Evolutionary conservation across 2,888 invertebrate species (phyloP), one percentile per base, ranked within the genome.

Genomic region (Tiliacea aurago): DNA sequence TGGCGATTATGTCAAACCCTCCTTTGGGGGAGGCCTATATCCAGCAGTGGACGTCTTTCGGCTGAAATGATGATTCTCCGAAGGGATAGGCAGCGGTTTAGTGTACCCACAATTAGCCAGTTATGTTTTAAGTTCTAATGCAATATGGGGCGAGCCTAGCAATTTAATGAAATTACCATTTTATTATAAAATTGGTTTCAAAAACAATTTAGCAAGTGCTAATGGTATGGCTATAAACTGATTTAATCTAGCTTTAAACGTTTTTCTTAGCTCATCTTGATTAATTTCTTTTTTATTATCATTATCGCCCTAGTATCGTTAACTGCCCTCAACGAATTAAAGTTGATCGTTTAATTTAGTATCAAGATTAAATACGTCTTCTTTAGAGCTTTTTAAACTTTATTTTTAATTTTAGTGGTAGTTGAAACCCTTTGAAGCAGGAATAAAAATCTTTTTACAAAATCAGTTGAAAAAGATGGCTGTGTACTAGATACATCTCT

Each of bases 361-460:
- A 43, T 28, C 41, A n/a, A 43, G 20, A 70, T 55, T 68, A 55
- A 45, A 68, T 28, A 6, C 15, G 33, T 37, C 9, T 70, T 70
- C 23, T 33, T 0, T 45, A 23, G 4, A 20, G 69, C 45, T 37
- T n/a, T 43, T 68, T 23, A 23, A 45, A 45, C 2, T 55, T 68
- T 37, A 55, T 70, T 28, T 28, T 28, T 45, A 10, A 1, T 23
- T 67, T 68, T 45, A 70, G 67, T 67, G 18, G n/a, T 0, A 37
- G 15, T 13, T 2, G 10, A 68, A 28, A 43, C 4, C 2, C 18
- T 45, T 11, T 28, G 18, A 20, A 45, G 13, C 13, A 45, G 13
- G 28, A 13, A 28, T 28, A 33, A 41, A 53, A 43, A 43, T n/a
- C 3, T 43, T 61, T 43, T 43, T 61, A 61, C 5, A 18, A 9